phyloP scores from a whole-genome alignment of 2,888 invertebrate genomes.

The Mactromeris polynyma region DNA sequence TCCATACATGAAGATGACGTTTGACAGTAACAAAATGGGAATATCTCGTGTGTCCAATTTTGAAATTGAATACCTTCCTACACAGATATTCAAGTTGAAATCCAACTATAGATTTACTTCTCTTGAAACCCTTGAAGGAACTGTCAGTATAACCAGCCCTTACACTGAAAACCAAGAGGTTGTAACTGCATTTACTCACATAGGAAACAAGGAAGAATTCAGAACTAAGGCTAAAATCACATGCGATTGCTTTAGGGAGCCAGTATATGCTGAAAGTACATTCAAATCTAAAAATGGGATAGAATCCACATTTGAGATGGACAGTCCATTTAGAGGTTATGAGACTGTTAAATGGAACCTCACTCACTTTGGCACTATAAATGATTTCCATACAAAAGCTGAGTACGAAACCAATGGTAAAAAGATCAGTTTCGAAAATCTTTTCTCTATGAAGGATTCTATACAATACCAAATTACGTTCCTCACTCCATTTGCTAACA shows the following conservation, averaged over 20 bases:
- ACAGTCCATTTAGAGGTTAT: constrained; percentile 72
- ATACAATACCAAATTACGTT: constrained; percentile 63
- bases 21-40: constrained; percentile 65
- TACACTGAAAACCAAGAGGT: constrained; percentile 66
- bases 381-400: constrained; percentile 66
- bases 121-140: constrained; percentile 67
- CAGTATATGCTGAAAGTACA: constrained; percentile 54
- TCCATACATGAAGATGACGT: constrained; percentile 70
- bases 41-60: constrained; percentile 59
- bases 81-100: constrained; percentile 68
- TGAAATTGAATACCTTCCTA: constrained; percentile 73
- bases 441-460: constrained; percentile 59
- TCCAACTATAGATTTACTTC: constrained; percentile 65
- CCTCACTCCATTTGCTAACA: constrained; percentile 68
- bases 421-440: constrained; percentile 66
- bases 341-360: constrained; percentile 70
- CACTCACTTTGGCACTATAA: constrained; percentile 62
- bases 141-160: constrained; percentile 68
- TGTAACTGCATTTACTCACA: constrained; percentile 65
- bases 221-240: constrained; percentile 67
- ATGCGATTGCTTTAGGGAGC: constrained; percentile 57
- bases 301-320: constrained; percentile 60
- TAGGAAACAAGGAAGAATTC: constrained; percentile 67
- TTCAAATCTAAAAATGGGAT: constrained; percentile 60
- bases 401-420: constrained; percentile 74